These are phyloP conservation scores for Rhogogaster chlorosoma DNA, from an alignment of 2,888 invertebrate genomes.

Conservation along the genomic window DNA sequence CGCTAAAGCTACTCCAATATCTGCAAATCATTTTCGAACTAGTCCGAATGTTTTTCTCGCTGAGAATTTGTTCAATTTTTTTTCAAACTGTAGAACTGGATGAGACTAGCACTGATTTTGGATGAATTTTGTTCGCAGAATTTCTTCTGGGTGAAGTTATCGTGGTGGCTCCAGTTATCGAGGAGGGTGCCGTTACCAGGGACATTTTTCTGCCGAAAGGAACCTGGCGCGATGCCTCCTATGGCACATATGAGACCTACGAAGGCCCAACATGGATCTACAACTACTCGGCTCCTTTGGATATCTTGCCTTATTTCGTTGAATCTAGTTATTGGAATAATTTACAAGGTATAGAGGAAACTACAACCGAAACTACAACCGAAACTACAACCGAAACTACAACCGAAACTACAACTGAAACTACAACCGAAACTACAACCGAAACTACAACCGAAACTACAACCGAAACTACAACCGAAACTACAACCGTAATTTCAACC, in stretches of 20 bases:
- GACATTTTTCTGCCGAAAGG: slow-evolving; percentile 88
- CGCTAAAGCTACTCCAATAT: not conserved
- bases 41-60: not conserved
- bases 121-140: slow-evolving; percentile 79
- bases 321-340: slow-evolving; percentile 49
- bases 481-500: too few relatives aligned
- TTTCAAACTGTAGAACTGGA: not conserved
- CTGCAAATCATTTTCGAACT: not conserved
- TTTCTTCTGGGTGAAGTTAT: slow-evolving; percentile 87
- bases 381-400: too few relatives aligned
- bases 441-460: too few relatives aligned
- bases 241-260: slow-evolving; percentile 72
- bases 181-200: slow-evolving; percentile 80
- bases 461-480: too few relatives aligned
- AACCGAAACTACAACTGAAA: too few relatives aligned
- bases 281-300: slow-evolving; percentile 83
- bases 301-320: slow-evolving; percentile 84
- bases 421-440: too few relatives aligned
- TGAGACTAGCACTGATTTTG: not conserved
- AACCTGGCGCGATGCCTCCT: slow-evolving; percentile 83
- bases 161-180: slow-evolving; percentile 87
- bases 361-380: not conserved
- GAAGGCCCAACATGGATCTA: slow-evolving; percentile 82
- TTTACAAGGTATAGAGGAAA: not conserved
- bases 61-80: not conserved